These are phyloP conservation scores for Zootermopsis nevadensis DNA, from an alignment of 2,888 invertebrate species.

Conservation along the genomic window DNA sequence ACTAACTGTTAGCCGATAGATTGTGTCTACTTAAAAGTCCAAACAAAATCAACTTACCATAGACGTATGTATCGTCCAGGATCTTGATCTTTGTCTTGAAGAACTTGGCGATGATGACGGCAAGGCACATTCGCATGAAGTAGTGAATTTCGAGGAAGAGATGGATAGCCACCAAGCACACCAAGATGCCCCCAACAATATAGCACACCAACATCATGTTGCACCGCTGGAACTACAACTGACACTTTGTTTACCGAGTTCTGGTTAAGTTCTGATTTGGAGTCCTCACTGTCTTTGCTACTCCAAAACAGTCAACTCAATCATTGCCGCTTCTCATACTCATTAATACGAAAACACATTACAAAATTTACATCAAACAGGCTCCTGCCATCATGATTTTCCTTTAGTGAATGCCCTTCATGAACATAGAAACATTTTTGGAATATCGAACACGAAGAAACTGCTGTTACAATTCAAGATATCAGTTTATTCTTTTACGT, in stretches of 20 bases:
- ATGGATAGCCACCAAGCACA: conserved; percentile 63
- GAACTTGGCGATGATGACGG: conserved; percentile 73
- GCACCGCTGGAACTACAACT: background rate
- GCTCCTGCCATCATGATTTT: no score
- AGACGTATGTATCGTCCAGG: conserved; percentile 74
- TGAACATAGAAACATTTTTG: no score
- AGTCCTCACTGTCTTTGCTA: background rate
- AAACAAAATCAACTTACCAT: conserved; percentile 67
- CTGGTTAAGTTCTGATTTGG: background rate
- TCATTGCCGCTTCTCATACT: no score
- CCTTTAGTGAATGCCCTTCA: no score
- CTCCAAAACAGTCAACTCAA: background rate
- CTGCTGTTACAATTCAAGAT: no score
- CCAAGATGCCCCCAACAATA: conserved; percentile 60
- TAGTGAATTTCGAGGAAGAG: conserved; percentile 78
- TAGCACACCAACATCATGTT: conserved; percentile 60
- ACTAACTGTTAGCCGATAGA: no score
- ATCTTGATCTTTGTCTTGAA: conserved; percentile 74
- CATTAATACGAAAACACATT: no score
- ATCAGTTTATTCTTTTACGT: no score
- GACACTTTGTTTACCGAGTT: no score
- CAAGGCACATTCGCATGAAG: conserved; percentile 75
- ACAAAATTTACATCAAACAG: no score
- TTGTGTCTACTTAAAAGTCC: no score
- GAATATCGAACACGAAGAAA: no score